These are phyloP conservation scores for Theretra japonica DNA, from an alignment of 2,888 invertebrate species.

Conservation along the genomic window DNA sequence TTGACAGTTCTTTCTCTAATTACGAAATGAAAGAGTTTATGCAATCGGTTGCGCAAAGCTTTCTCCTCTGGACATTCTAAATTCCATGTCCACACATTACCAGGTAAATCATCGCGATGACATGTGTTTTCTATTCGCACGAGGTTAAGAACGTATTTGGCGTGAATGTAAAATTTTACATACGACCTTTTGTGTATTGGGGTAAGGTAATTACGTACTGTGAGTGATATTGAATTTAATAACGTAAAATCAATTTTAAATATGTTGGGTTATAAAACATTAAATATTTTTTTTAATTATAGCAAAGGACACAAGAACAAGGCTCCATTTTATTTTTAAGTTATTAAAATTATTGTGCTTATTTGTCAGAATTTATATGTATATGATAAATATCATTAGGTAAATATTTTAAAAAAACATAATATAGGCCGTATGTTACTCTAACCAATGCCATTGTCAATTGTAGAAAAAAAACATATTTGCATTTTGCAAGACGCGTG, in stretches of 20 bases:
- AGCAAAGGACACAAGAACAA: too few species aligned
- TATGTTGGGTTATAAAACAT: too few species aligned
- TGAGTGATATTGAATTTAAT: background rate
- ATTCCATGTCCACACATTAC: constrained; percentile 18
- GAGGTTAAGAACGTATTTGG: background rate
- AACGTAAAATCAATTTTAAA: too few species aligned
- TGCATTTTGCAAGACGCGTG: too few species aligned
- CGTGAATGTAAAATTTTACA: background rate
- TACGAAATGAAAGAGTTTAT: constrained; percentile 24
- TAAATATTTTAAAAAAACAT: too few species aligned
- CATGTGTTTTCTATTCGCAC: constrained; percentile 13
- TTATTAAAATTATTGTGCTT: too few species aligned
- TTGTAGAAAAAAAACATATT: background rate
- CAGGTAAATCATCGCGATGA: constrained; percentile 9
- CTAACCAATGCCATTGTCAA: background rate
- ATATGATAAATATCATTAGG: too few species aligned
- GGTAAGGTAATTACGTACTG: background rate
- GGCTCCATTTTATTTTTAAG: too few species aligned
- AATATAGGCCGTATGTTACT: background rate
- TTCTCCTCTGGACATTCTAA: constrained; percentile 23
- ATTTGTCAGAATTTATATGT: too few species aligned
- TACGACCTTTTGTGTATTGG: background rate
- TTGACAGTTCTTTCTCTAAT: constrained; percentile 26
- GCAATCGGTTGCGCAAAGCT: constrained; percentile 19
- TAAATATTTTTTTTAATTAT: too few species aligned